Percentiles rank a stretch among this genome's conserved stretches.
Evolutionary conservation across 92 coral and sea anemone species (phyloP).

Genomic region (Porites divaricata): DNA sequence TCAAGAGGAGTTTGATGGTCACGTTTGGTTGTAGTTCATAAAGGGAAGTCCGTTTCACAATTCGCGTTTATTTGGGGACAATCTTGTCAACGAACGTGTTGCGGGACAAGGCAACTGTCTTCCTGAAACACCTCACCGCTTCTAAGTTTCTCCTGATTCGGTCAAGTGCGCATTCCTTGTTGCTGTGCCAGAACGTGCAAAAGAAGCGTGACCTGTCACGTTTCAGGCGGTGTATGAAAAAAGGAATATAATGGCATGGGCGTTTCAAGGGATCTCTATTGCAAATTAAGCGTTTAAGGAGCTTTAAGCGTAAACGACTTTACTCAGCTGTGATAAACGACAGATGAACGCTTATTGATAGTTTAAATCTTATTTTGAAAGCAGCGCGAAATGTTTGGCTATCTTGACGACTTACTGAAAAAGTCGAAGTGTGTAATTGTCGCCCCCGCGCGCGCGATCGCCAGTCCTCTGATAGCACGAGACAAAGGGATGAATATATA

Average conservation of each 20-base stretch:
- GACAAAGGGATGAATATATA: too few relatives aligned
- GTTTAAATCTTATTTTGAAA: conserved; percentile 5
- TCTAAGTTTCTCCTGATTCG: background rate
- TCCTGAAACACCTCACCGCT: background rate
- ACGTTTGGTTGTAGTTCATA: background rate
- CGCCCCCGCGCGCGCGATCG: too few relatives aligned
- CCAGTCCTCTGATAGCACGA: too few relatives aligned
- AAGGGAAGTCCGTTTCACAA: background rate
- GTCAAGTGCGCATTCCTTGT: background rate
- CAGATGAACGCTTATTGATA: background rate
- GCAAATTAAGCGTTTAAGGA: conserved; percentile 15
- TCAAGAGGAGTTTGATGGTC: conserved; percentile 8
- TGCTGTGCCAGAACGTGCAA: background rate
- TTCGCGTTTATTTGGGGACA: background rate
- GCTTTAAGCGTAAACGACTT: conserved; percentile 18
- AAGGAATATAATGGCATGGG: conserved; percentile 24
- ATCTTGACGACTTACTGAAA: too few relatives aligned
- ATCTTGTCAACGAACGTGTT: background rate
- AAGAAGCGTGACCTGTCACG: conserved; percentile 24
- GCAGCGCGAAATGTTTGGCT: background rate
- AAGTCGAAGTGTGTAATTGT: too few relatives aligned
- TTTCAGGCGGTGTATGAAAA: background rate
- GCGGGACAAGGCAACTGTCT: background rate
- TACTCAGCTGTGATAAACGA: background rate
- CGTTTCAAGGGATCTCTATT: conserved; percentile 3